Conservation (phyloP, 2,113 vertebrate genomes). For the Psittacula cyanocephala region DNA sequence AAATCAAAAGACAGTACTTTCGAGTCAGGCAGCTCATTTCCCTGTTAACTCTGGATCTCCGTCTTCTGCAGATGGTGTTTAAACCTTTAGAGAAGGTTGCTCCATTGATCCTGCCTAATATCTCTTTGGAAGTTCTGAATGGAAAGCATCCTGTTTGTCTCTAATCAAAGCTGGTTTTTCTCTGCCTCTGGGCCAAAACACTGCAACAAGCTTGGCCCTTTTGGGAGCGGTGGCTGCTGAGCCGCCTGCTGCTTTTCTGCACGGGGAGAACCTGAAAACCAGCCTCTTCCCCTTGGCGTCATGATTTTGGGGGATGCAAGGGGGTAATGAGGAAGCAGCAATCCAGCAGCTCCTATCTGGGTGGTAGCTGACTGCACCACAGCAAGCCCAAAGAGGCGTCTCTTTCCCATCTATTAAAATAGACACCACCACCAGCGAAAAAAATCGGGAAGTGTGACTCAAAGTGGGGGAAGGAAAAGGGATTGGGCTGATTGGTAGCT, state of each 20-base stretch:
- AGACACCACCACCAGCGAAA: neutral
- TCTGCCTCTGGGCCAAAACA: neutral
- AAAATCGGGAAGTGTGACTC: constrained; percentile 17
- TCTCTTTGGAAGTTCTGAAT: neutral
- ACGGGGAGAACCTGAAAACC: neutral
- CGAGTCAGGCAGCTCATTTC: neutral
- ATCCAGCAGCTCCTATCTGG: neutral
- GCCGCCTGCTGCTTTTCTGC: neutral
- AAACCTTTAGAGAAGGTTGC: neutral
- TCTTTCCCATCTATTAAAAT: constrained; percentile 25
- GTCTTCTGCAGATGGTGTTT: neutral
- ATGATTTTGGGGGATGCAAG: neutral
- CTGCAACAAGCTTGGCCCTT: neutral
- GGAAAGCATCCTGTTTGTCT: neutral
- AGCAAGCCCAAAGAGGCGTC: neutral
- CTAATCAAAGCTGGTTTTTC: neutral
- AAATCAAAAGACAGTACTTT: neutral
- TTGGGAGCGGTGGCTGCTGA: neutral
- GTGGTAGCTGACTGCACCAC: neutral
- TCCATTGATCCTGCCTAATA: neutral
- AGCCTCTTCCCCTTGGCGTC: neutral
- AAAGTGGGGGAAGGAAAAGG: constrained; percentile 34
- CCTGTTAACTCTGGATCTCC: neutral
- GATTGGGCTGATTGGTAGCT: neutral
- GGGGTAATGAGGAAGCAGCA: neutral